phyloP scores from a whole-genome alignment of 2,888 invertebrate genomes.

The Heliconius cydno region DNA sequence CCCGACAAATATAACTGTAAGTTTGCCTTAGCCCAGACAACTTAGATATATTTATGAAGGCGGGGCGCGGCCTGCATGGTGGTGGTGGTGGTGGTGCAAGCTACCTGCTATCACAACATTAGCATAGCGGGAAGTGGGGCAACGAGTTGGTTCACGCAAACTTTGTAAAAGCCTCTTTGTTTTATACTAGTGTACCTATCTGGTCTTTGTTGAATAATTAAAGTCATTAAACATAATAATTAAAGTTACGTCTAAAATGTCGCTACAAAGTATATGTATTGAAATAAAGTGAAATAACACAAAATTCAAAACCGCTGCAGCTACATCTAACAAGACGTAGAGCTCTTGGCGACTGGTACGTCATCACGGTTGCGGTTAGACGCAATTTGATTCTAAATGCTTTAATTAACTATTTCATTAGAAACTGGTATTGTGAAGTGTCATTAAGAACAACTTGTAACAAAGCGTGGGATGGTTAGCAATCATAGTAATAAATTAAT shows the following conservation, averaged over 20 bases:
- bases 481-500: too few relatives aligned
- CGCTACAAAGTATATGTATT: too few relatives aligned
- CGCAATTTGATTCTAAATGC: conserved; percentile 3
- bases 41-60: conserved; percentile 5
- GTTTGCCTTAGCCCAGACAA: neutral
- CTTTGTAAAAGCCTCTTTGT: conserved; percentile 10
- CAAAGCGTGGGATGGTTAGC: too few relatives aligned
- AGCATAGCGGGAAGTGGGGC: conserved; percentile 52
- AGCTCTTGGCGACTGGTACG: neutral
- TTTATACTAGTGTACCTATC: neutral
- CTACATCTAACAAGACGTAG: too few relatives aligned
- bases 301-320: too few relatives aligned
- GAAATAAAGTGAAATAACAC: too few relatives aligned
- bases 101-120: conserved; percentile 49
- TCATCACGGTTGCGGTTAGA: conserved; percentile 17
- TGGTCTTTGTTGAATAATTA: neutral
- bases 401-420: conserved; percentile 11
- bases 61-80: neutral
- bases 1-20: neutral
- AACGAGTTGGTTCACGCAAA: conserved; percentile 55
- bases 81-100: conserved; percentile 17
- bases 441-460: neutral
- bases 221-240: too few relatives aligned
- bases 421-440: neutral
- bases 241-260: too few relatives aligned